A percentile compares a stretch with the other conserved stretches of the same genome.
These are phyloP conservation scores for Neomicropteryx cornuta DNA, from an alignment of 1,140 invertebrate genomes.

Conservation along the genomic window DNA sequence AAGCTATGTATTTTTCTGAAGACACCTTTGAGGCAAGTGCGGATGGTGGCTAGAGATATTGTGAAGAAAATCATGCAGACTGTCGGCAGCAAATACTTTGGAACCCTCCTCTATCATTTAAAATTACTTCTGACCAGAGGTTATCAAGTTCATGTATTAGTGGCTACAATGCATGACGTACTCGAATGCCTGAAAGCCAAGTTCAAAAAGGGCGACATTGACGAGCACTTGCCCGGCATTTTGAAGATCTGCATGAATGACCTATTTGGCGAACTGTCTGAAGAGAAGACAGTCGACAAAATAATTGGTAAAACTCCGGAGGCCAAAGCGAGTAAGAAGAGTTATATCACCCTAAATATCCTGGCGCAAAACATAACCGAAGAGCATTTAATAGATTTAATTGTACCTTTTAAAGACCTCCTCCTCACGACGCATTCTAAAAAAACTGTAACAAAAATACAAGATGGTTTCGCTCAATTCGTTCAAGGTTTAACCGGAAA, in stretches of 20 bases:
- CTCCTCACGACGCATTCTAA: slow-evolving; percentile 65
- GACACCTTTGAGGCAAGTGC: slow-evolving; percentile 78
- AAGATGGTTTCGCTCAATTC: slow-evolving; percentile 69
- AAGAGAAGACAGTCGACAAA: slow-evolving; percentile 85
- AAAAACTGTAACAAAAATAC: slow-evolving; percentile 69
- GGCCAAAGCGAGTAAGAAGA: slow-evolving; percentile 72
- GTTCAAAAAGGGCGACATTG: slow-evolving; percentile 63
- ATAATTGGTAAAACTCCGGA: slow-evolving; percentile 70
- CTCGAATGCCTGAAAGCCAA: slow-evolving; percentile 55
- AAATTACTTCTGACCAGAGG: slow-evolving; percentile 72
- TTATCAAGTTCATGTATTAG: slow-evolving; percentile 88
- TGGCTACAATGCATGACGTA: slow-evolving; percentile 78
- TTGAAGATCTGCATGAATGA: slow-evolving; percentile 80
- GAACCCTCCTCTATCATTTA: slow-evolving; percentile 70
- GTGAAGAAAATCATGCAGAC: slow-evolving; percentile 79
- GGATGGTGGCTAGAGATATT: slow-evolving; percentile 75
- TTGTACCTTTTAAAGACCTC: slow-evolving; percentile 76
- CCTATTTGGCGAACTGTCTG: slow-evolving; percentile 74
- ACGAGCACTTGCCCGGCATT: slow-evolving; percentile 64
- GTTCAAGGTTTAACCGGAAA: slow-evolving; percentile 73
- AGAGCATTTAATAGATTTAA: slow-evolving; percentile 60
- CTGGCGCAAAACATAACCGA: slow-evolving; percentile 69
- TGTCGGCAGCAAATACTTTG: slow-evolving; percentile 74
- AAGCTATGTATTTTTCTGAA: slow-evolving; percentile 84
- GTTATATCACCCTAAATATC: slow-evolving; percentile 76